These are phyloP conservation scores for Apolygus lucorum DNA, from an alignment of 1,140 invertebrate genomes.

Conservation along the genomic window DNA sequence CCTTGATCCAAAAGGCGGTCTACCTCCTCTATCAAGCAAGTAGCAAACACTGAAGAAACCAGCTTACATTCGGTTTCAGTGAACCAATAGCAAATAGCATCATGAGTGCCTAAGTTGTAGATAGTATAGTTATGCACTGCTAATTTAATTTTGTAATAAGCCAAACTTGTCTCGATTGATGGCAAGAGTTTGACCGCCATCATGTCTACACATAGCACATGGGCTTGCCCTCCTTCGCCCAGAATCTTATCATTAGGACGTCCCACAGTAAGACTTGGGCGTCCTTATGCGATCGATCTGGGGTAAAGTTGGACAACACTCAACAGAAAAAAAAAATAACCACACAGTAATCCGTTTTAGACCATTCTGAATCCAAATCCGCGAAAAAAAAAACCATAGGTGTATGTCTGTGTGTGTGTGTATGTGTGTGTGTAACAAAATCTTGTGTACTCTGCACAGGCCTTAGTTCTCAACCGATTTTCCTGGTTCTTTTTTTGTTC, in stretches of 20 bases:
- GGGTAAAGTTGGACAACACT: too few relatives aligned
- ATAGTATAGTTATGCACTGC: slow-evolving; percentile 41
- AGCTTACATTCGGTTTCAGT: slow-evolving; percentile 40
- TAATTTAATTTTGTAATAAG: slow-evolving; percentile 43
- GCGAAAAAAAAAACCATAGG: too few relatives aligned
- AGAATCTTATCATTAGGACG: slow-evolving; percentile 33
- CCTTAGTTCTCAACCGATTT: too few relatives aligned
- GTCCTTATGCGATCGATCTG: too few relatives aligned
- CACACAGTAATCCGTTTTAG: too few relatives aligned
- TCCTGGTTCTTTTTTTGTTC: too few relatives aligned
- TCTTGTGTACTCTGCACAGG: too few relatives aligned
- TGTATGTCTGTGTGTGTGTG: too few relatives aligned
- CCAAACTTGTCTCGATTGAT: slow-evolving; percentile 36
- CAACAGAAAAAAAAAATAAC: too few relatives aligned
- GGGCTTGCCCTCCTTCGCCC: slow-evolving; percentile 26
- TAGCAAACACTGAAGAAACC: slow-evolving; percentile 39
- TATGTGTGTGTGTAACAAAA: too few relatives aligned
- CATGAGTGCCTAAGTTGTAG: slow-evolving; percentile 38
- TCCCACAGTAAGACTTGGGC: too few relatives aligned
- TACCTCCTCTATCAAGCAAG: slow-evolving; percentile 37
- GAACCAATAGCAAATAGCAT: slow-evolving; percentile 40
- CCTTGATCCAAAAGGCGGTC: slow-evolving; percentile 14
- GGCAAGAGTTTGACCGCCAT: slow-evolving; percentile 40
- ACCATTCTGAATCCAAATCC: too few relatives aligned
- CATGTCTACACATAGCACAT: slow-evolving; percentile 37